These are phyloP conservation scores for Drosophila vallismaia DNA, from an alignment of 2,888 invertebrate genomes.

Conservation along the genomic window DNA sequence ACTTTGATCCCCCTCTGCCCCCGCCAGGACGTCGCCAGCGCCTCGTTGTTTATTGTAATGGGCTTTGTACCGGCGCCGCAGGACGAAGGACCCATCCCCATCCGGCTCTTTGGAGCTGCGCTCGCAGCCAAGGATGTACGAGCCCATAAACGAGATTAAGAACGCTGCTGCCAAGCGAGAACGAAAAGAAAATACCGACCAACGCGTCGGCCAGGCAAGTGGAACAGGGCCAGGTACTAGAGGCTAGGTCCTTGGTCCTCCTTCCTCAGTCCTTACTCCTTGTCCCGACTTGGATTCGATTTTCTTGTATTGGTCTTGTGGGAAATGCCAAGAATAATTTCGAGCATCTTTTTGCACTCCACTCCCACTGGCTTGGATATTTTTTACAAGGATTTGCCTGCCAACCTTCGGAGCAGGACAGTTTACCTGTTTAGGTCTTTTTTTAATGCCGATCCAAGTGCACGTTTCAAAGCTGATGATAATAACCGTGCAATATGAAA, in stretches of 20 bases:
- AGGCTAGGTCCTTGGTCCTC: constrained; percentile 49
- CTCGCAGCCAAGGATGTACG: constrained; percentile 66
- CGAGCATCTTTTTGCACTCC: constrained; percentile 48
- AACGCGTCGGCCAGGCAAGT: constrained; percentile 40
- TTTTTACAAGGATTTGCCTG: constrained; percentile 26
- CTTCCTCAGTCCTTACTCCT: constrained; percentile 23
- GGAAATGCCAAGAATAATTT: constrained; percentile 69
- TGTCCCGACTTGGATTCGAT: constrained; percentile 65
- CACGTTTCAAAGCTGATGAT: constrained; percentile 50
- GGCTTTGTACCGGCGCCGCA: constrained; percentile 69
- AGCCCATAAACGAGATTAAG: constrained; percentile 78
- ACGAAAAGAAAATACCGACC: constrained; percentile 44
- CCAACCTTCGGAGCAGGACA: constrained; percentile 33
- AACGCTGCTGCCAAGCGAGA: constrained; percentile 50
- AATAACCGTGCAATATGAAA: constrained; percentile 73
- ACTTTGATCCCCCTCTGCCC: constrained; percentile 27
- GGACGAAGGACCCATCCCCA: constrained; percentile 38
- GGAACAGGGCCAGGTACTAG: constrained; percentile 54
- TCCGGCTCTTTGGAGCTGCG: constrained; percentile 38
- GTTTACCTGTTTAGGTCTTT: constrained; percentile 61
- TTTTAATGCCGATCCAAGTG: constrained; percentile 34
- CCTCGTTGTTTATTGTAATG: constrained; percentile 79
- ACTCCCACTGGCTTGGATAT: constrained; percentile 26
- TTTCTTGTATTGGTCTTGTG: constrained; percentile 72
- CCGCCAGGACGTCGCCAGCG: constrained; percentile 51